These are phyloP conservation scores for Rhynchophorus ferrugineus DNA, from an alignment of 1,140 invertebrate species.

Conservation along the genomic window DNA sequence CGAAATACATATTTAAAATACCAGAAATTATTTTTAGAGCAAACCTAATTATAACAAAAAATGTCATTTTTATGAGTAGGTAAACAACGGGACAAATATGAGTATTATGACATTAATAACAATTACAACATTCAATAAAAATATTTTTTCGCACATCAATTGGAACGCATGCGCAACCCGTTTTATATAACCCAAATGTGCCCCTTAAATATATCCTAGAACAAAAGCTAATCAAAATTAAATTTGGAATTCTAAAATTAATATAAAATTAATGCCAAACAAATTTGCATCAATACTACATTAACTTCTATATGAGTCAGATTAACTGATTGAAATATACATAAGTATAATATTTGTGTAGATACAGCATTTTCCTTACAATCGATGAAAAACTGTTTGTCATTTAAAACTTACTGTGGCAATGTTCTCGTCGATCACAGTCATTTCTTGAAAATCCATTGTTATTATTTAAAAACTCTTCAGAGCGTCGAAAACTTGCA, in stretches of 20 bases:
- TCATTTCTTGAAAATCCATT: conserved; percentile 39
- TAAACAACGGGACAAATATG: too few species aligned
- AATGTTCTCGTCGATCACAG: conserved; percentile 36
- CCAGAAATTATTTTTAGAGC: too few species aligned
- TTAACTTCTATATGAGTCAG: conserved; percentile 1
- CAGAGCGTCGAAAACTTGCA: conserved; percentile 10
- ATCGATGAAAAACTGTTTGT: conserved; percentile 12
- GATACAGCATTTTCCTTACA: not conserved
- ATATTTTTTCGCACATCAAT: not conserved
- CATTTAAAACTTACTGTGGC: conserved; percentile 32
- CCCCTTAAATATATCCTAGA: conserved; percentile 11
- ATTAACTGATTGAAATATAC: too few species aligned
- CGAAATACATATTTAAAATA: too few species aligned
- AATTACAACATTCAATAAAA: too few species aligned
- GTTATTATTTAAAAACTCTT: conserved; percentile 6
- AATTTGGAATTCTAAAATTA: conserved; percentile 3
- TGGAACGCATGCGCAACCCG: conserved; percentile 4
- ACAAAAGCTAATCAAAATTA: not conserved
- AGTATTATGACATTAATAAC: too few species aligned
- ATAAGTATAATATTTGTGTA: too few species aligned
- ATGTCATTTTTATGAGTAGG: too few species aligned
- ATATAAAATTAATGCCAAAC: conserved; percentile 3
- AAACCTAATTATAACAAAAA: too few species aligned
- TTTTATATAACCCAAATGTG: conserved; percentile 26
- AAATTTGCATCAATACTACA: too few species aligned